Evolutionary conservation across 2,113 vertebrate species (phyloP), one percentile per base, ranked within the genome.

Genomic region (Gnathonemus longibarbis): DNA sequence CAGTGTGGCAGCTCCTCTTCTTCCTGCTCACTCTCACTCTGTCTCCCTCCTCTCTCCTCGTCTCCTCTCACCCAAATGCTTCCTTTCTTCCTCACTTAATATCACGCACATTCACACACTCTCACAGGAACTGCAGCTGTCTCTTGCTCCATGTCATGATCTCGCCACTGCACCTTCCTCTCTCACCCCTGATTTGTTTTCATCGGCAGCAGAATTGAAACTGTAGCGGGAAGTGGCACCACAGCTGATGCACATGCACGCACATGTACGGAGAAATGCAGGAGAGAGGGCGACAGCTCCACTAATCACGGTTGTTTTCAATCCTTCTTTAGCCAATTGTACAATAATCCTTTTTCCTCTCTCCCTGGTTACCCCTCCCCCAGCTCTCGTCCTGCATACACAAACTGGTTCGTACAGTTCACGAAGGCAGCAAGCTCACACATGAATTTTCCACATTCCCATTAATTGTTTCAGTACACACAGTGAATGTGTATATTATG

Each of bases 291-390:
- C 15, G 1, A 17, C 13, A 2, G 31, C 35, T 80, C 74, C 27
- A 39, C 31, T 39, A 15, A 39, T 39, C 48, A 58, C 87, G 90
- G 90, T 83, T 87, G 91, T 83, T 80, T 89, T 90, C 87, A 89
- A 92, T 92, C 92, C 90, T 53, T 21, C 90, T 91, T 90, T 88
- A 92, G 91, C 93, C 93, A 93, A 91, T 91, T 92, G 89, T 70
- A 62, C 62, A 84, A 45, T 90, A 93, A 90, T 91, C 91, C 90
- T 58, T 50, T 89, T 84, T 27, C 83, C 88, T 62, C 50, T 90
- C 42, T 87, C 46, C 45, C 85, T 62, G 52, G 46, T 80, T 39
- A 50, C 10, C 90, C 52, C 77, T 66, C 90, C 80, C 88, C 45
- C 70, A n/a, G 35, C 53, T 46, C 83, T 6, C 31, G 85, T 85